These are phyloP conservation scores for Ichneumoninae sp. DNA, from an alignment of 2,888 invertebrate genomes.

Conservation along the genomic window DNA sequence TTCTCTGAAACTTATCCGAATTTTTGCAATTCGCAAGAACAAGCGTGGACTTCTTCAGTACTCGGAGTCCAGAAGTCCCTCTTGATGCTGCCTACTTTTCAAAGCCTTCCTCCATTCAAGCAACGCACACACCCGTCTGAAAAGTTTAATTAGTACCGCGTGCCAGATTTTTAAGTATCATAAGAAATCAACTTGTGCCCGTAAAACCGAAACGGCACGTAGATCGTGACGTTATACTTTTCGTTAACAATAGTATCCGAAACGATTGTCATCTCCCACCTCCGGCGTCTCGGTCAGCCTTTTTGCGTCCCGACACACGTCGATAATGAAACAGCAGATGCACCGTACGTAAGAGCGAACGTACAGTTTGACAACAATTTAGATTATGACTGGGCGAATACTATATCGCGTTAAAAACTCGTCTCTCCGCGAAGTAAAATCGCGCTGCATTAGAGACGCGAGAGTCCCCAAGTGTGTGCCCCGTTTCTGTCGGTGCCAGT, in stretches of 20 bases:
- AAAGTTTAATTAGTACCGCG: too few relatives aligned
- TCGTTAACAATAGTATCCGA: conserved; percentile 15
- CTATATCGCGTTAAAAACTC: conserved; percentile 4
- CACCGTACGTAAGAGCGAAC: background rate
- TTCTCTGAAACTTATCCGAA: too few relatives aligned
- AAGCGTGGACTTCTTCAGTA: too few relatives aligned
- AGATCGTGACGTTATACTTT: conserved; percentile 37
- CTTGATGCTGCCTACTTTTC: too few relatives aligned
- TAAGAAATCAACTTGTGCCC: too few relatives aligned
- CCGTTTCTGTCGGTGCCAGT: background rate
- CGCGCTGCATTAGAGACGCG: background rate
- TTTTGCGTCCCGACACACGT: too few relatives aligned
- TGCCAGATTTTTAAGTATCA: too few relatives aligned
- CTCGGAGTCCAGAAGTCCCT: too few relatives aligned
- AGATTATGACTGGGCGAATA: conserved; percentile 6
- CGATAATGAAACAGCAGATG: conserved; percentile 33
- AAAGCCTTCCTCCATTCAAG: too few relatives aligned
- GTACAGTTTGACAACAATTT: background rate
- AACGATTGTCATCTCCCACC: conserved; percentile 28
- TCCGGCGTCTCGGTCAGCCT: background rate
- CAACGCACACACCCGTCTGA: too few relatives aligned
- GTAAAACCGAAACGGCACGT: background rate
- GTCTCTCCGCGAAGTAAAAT: background rate
- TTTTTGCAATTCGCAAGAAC: too few relatives aligned
- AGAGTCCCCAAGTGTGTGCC: background rate